phyloP scores from a whole-genome alignment of 1,140 invertebrate species.

The Chironomus striatipennis region DNA sequence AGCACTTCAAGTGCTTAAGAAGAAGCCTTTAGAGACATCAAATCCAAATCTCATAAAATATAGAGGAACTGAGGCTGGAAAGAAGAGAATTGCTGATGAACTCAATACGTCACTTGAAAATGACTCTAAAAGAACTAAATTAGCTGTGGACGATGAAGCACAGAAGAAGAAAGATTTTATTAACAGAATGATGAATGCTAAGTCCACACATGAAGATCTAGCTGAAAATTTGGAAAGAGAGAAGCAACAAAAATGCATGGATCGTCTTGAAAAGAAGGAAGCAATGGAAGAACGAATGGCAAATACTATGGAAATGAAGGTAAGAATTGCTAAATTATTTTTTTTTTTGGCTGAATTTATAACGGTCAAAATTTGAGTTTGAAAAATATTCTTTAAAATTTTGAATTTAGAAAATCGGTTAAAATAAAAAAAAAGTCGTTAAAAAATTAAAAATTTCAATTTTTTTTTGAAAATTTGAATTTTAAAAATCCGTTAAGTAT shows the following conservation, averaged over 20 bases:
- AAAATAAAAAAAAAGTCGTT: too few species aligned
- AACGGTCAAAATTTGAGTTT: too few species aligned
- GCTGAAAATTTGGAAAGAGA: slow-evolving; percentile 62
- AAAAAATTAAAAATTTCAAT: too few species aligned
- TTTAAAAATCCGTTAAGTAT: too few species aligned
- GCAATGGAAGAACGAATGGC: slow-evolving; percentile 88
- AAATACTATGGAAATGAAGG: slow-evolving; percentile 63
- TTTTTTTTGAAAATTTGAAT: too few species aligned
- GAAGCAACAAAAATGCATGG: slow-evolving; percentile 78
- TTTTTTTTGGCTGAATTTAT: too few species aligned
- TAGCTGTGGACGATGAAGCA: slow-evolving; percentile 36
- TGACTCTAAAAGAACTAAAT: slow-evolving; percentile 43
- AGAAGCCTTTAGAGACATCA: slow-evolving; percentile 55
- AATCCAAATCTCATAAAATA: slow-evolving; percentile 58
- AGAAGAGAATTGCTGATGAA: slow-evolving; percentile 45
- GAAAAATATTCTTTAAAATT: not conserved
- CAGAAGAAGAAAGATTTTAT: slow-evolving; percentile 55
- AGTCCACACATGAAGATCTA: slow-evolving; percentile 67
- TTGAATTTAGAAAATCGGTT: too few species aligned
- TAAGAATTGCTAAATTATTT: too few species aligned
- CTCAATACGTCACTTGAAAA: slow-evolving; percentile 41
- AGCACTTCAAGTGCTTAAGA: slow-evolving; percentile 49
- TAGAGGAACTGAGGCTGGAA: slow-evolving; percentile 45
- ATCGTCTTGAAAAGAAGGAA: slow-evolving; percentile 81
- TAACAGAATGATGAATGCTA: slow-evolving; percentile 67